Evolutionary conservation across 1,140 invertebrate species (phyloP).

Genomic region (Pantala flavescens): DNA sequence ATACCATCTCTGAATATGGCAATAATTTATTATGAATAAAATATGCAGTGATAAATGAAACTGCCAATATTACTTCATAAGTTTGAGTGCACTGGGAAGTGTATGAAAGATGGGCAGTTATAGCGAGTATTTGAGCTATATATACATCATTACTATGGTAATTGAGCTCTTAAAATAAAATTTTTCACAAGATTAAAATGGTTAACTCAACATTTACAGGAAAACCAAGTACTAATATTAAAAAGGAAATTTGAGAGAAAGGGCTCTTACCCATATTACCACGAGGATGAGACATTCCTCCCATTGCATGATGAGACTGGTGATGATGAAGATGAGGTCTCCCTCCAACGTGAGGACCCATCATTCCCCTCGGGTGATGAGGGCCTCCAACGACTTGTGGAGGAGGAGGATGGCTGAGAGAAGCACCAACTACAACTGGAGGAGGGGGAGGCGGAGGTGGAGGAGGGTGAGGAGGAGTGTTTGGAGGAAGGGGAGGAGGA

Average conservation of each 20-base stretch:
- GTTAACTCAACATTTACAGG: too few relatives aligned
- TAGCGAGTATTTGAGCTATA: too few relatives aligned
- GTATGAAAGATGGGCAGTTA: too few relatives aligned
- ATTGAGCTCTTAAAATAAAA: too few relatives aligned
- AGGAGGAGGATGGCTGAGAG: slow-evolving; percentile 36
- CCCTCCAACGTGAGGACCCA: slow-evolving; percentile 38
- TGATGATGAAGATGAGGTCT: slow-evolving; percentile 23
- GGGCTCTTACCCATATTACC: slow-evolving; percentile 20
- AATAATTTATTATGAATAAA: too few relatives aligned
- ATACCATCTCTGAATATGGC: too few relatives aligned
- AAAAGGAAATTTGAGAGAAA: neutral
- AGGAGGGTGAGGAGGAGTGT: slow-evolving; percentile 26
- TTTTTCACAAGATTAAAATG: too few relatives aligned
- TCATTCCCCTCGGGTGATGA: slow-evolving; percentile 40
- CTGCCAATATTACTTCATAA: too few relatives aligned
- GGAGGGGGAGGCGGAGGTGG: slow-evolving; percentile 29
- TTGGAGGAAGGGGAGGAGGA: slow-evolving; percentile 32
- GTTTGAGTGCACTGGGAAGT: too few relatives aligned
- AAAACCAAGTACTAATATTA: too few relatives aligned
- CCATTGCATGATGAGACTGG: slow-evolving; percentile 24
- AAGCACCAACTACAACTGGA: slow-evolving; percentile 32
- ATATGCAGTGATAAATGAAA: too few relatives aligned
- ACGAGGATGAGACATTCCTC: slow-evolving; percentile 19
- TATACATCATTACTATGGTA: too few relatives aligned
- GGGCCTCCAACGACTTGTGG: slow-evolving; percentile 40